Base-by-base conservation (phyloP, 2,888 invertebrate genomes). In the Nemapogon koenigi region DNA sequence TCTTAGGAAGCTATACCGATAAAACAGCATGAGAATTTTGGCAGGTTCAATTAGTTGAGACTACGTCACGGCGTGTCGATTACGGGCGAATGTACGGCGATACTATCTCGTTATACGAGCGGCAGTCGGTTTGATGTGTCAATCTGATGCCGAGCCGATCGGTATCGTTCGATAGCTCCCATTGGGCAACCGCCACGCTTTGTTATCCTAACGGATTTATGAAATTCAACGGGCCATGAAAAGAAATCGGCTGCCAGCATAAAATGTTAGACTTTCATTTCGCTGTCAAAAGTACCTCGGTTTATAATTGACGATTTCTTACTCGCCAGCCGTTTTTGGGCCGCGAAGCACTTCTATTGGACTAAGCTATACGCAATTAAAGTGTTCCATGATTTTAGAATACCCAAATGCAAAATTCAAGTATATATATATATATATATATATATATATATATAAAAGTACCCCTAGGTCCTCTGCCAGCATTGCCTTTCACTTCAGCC, bases 111-210 rank as follows among this genome's bases (percentile, higher is more conserved):
- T 29, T 27, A 67, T 51, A 49, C 57, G 51, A 56, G 55, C 60
- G 60, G 57, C 61, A 57, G 61, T 62, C 58, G 59, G 64, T 61
- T 69, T 70, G 76, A 78, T 71, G 73, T 76, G 75, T 78, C 78
- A 76, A 75, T 78, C 73, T 55, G n/a, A n/a, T 45, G 55, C 49
- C 59, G 53, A 49, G 52, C 53, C 62, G 71, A 69, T 71, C 62
- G 54, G 61, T 70, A 72, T 73, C 71, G 53, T 45, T 48, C 59
- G 57, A 62, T 65, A 62, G 68, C 71, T 71, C 52, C 72, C 66
- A 73, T 76, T 73, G 72, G 69, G 63, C 61, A 71, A 71, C 65
- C 64, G 64, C 60, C 55, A 58, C 55, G 67, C 70, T 72, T 75
- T 75, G 73, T 75, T 72, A 67, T 66, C 63, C 58, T 67, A 69